phyloP scores from a whole-genome alignment of 2,797 vertebrate species.

The Halcyon badia region DNA sequence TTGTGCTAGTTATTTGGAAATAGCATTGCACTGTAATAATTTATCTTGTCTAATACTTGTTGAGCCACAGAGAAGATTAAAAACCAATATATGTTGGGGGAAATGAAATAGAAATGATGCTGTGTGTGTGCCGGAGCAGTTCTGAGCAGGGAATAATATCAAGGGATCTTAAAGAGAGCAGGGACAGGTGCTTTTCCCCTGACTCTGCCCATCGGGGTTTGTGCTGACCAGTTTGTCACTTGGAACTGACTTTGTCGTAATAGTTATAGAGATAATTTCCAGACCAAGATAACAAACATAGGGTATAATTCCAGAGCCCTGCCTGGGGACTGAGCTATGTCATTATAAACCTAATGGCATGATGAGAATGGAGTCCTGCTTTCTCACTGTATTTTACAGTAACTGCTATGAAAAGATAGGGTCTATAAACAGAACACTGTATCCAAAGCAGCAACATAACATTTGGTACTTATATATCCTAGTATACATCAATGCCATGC shows the following conservation, averaged over 20 bases:
- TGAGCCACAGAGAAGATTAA: background rate
- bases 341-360: slow-evolving; percentile 17
- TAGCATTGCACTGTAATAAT: background rate
- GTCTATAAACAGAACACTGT: slow-evolving; percentile 64
- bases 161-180: background rate
- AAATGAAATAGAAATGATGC: background rate
- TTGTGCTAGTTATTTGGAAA: background rate
- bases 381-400: slow-evolving; percentile 59
- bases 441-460: slow-evolving; percentile 62
- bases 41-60: background rate
- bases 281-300: slow-evolving; percentile 13
- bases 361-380: slow-evolving; percentile 49
- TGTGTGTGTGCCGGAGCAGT: background rate
- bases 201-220: background rate
- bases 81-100: background rate
- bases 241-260: slow-evolving; percentile 9
- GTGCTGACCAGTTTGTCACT: background rate
- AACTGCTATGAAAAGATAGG: slow-evolving; percentile 55
- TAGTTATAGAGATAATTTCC: slow-evolving; percentile 23
- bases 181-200: background rate
- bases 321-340: slow-evolving; percentile 1
- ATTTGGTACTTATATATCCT: slow-evolving; percentile 64
- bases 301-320: slow-evolving; percentile 17
- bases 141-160: background rate
- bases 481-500: background rate